These are phyloP conservation scores for Ivindomyrus marchei DNA, from an alignment of 2,113 vertebrate genomes.

Conservation along the genomic window DNA sequence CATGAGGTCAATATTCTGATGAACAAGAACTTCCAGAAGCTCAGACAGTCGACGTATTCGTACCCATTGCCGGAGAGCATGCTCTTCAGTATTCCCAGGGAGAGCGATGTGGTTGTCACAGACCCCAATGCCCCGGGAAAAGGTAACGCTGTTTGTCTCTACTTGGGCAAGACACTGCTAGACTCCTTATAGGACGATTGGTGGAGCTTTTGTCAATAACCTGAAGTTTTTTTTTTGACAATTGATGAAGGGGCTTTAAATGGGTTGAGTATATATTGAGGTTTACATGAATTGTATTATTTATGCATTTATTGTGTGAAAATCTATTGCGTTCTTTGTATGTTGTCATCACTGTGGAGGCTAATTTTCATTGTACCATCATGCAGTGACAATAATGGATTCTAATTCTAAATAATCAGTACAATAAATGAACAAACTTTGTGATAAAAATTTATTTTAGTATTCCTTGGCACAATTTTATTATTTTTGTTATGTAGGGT, in stretches of 20 bases:
- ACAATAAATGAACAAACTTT: not conserved
- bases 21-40: conserved; percentile 66
- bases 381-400: not conserved
- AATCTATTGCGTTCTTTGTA: not conserved
- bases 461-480: not conserved
- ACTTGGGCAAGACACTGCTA: not conserved
- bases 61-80: conserved; percentile 78
- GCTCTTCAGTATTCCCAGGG: conserved; percentile 72
- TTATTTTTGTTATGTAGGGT: not conserved
- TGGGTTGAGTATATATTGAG: not conserved
- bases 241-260: not conserved
- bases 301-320: not conserved
- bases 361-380: not conserved
- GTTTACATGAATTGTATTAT: not conserved
- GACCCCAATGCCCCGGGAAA: conserved; percentile 66
- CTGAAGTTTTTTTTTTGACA: not conserved
- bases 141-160: conserved; percentile 54
- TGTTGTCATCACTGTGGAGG: not conserved
- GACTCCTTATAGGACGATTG: not conserved
- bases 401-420: not conserved
- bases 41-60: conserved; percentile 70
- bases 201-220: not conserved
- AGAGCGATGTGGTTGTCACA: conserved; percentile 72
- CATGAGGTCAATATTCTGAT: conserved; percentile 81
- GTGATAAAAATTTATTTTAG: not conserved